These are phyloP conservation scores for Amitus sp. DNA, from an alignment of 2,888 invertebrate species.

Conservation along the genomic window DNA sequence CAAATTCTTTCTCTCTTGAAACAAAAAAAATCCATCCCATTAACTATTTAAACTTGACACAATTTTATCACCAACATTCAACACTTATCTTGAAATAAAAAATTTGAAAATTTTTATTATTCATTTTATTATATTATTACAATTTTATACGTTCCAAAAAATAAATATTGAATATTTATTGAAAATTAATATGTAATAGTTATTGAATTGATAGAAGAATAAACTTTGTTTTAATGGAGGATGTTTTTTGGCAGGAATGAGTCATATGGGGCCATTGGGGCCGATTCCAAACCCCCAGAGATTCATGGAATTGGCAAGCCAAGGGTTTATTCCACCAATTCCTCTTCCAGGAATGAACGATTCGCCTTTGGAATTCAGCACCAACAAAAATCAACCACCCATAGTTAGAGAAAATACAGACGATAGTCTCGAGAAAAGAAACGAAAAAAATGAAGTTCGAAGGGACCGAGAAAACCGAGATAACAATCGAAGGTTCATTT, in stretches of 20 bases:
- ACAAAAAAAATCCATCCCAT: too few species aligned
- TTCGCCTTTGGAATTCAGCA: slow-evolving; percentile 73
- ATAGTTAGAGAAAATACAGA: slow-evolving; percentile 65
- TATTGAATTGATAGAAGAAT: too few species aligned
- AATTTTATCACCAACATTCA: too few species aligned
- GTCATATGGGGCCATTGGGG: slow-evolving; percentile 59
- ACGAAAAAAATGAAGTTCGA: slow-evolving; percentile 59
- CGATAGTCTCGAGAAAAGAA: slow-evolving; percentile 54
- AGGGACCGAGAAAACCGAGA: slow-evolving; percentile 63
- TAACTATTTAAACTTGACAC: too few species aligned
- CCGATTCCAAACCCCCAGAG: slow-evolving; percentile 59
- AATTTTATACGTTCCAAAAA: too few species aligned
- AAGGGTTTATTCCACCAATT: slow-evolving; percentile 60
- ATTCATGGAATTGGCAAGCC: slow-evolving; percentile 62
- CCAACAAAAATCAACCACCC: slow-evolving; percentile 71
- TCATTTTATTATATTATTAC: too few species aligned
- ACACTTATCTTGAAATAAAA: too few species aligned
- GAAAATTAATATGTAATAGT: too few species aligned
- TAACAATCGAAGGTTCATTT: slow-evolving; percentile 59
- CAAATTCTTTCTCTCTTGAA: too few species aligned
- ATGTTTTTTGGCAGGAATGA: slow-evolving; percentile 54
- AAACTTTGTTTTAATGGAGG: too few species aligned
- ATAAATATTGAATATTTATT: too few species aligned
- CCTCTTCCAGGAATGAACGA: slow-evolving; percentile 70
- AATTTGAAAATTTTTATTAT: too few species aligned